Evolutionary conservation across 2,113 vertebrate species (phyloP).

Genomic region (Peucedramus taeniatus): DNA sequence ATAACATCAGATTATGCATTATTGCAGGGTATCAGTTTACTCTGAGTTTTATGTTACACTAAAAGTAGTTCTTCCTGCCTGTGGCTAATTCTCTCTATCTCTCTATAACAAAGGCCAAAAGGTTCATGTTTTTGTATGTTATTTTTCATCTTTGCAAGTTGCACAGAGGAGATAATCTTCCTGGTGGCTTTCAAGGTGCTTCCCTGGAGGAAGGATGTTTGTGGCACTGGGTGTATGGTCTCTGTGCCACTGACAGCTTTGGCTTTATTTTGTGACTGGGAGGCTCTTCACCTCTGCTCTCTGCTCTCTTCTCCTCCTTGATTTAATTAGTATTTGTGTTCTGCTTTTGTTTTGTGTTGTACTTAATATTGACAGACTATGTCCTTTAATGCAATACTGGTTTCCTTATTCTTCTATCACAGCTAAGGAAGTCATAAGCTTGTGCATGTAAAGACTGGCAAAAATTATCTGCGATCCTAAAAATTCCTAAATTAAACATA

Average conservation of each 20-base stretch:
- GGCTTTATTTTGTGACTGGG: not conserved
- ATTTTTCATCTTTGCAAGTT: not conserved
- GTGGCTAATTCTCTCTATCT: not conserved
- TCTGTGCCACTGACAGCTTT: not conserved
- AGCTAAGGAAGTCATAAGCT: not conserved
- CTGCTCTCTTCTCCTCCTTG: not conserved
- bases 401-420: not conserved
- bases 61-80: not conserved
- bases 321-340: not conserved
- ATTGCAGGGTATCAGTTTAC: not conserved
- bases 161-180: not conserved
- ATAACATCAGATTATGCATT: not conserved
- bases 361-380: not conserved
- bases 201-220: not conserved
- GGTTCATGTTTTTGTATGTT: rapidly evolving
- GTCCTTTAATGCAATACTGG: not conserved
- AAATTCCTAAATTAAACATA: not conserved
- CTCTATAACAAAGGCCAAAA: not conserved
- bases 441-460: not conserved
- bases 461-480: not conserved
- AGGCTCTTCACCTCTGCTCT: not conserved
- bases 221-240: not conserved
- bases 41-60: not conserved
- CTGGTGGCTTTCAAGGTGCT: not conserved
- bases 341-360: not conserved